phyloP scores from a whole-genome alignment of 37 sponge, comb jelly and placozoan genomes.

The Aphrocallistes beatrix region DNA sequence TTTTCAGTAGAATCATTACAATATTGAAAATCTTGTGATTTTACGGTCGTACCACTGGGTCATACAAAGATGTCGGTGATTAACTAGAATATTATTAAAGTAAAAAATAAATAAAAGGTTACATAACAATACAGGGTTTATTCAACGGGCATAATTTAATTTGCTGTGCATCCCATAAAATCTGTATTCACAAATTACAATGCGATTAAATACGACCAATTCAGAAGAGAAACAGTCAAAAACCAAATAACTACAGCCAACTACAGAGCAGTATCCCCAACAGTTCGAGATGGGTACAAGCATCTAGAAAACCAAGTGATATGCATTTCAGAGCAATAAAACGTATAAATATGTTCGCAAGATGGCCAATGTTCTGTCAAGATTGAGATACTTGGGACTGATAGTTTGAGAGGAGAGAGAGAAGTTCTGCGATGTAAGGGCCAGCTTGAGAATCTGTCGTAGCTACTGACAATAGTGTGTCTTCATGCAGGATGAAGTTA shows the following conservation, averaged over 20 bases:
- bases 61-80: too few relatives aligned
- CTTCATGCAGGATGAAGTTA: neutral
- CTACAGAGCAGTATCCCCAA: neutral
- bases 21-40: too few relatives aligned
- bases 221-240: conserved; percentile 18
- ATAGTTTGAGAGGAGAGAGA: too few relatives aligned
- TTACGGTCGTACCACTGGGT: too few relatives aligned
- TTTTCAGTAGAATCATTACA: too few relatives aligned
- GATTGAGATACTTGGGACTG: too few relatives aligned
- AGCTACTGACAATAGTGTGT: neutral
- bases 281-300: neutral
- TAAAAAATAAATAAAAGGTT: too few relatives aligned
- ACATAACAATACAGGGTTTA: too few relatives aligned
- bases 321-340: neutral
- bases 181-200: conserved; percentile 18
- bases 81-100: too few relatives aligned
- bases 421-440: neutral
- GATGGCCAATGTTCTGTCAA: neutral
- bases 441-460: neutral
- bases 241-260: conserved; percentile 17
- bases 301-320: conserved; percentile 12
- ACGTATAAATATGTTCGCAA: neutral
- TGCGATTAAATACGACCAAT: conserved; percentile 16
- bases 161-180: conserved; percentile 17
- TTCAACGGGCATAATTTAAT: too few relatives aligned